Evolutionary conservation across 2,888 invertebrate species (phyloP).

Genomic region (Sarcophaga variegata): DNA sequence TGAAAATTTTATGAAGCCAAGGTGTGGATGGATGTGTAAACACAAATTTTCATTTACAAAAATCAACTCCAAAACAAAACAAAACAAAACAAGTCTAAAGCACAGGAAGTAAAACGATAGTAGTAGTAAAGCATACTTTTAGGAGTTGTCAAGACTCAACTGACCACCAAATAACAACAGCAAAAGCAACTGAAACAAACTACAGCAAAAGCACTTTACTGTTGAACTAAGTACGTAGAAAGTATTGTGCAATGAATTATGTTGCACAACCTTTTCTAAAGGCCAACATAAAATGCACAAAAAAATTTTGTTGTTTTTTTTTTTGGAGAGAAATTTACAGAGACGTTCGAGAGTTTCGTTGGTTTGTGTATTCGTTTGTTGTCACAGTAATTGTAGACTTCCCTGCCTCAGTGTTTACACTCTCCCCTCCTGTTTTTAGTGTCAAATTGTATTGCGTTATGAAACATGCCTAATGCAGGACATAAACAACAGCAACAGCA

Average conservation of each 20-base stretch:
- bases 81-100: neutral
- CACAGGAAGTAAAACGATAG: neutral
- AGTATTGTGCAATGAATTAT: too few species aligned
- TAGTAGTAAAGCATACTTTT: constrained; percentile 40
- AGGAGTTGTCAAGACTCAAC: neutral
- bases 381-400: neutral
- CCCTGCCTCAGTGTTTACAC: neutral
- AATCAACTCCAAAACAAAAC: too few species aligned
- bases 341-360: neutral
- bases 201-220: too few species aligned
- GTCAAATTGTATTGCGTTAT: constrained; percentile 56
- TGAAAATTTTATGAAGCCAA: too few species aligned
- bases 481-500: too few species aligned
- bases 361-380: neutral
- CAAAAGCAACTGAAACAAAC: neutral
- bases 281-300: too few species aligned
- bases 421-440: neutral
- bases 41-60: constrained; percentile 4
- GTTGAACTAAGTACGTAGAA: too few species aligned
- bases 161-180: constrained; percentile 11
- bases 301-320: too few species aligned
- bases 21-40: neutral
- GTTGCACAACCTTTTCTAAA: too few species aligned
- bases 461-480: constrained; percentile 58
- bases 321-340: too few species aligned